phyloP scores from a whole-genome alignment of 2,113 vertebrate species.

The Trematocara zebra region DNA sequence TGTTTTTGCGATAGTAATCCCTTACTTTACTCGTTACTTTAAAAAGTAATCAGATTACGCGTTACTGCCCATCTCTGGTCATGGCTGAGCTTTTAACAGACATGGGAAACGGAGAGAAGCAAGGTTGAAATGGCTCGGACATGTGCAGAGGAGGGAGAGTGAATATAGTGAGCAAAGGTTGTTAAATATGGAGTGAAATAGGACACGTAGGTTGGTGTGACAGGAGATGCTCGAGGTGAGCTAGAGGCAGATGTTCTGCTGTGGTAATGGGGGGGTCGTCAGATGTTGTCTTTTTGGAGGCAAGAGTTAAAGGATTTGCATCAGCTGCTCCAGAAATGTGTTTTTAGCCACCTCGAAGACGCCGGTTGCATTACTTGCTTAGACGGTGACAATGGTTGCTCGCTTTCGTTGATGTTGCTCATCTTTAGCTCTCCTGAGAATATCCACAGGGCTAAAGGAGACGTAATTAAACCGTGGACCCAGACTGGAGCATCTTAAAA shows the following conservation, averaged over 20 bases:
- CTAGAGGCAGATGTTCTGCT: neutral
- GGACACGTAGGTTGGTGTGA: neutral
- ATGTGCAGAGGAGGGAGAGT: neutral
- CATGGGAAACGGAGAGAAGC: neutral
- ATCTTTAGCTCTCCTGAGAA: neutral
- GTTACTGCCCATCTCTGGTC: too few species aligned
- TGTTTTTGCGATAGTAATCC: too few species aligned
- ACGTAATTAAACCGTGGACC: neutral
- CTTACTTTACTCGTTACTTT: too few species aligned
- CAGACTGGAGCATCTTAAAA: neutral
- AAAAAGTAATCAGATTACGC: too few species aligned
- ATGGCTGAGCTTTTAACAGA: neutral
- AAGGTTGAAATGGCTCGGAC: neutral
- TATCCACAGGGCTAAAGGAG: neutral
- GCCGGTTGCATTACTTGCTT: neutral
- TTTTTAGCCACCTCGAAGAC: neutral
- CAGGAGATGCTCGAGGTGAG: neutral
- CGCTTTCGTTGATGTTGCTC: neutral
- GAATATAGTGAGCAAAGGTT: neutral
- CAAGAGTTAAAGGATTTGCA: neutral
- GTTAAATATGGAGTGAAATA: neutral
- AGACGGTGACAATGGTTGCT: neutral
- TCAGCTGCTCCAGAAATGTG: neutral
- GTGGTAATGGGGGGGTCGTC: neutral
- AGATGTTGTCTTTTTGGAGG: rapidly evolving